Evolutionary conservation across 2,797 vertebrate genomes (phyloP).

Genomic region (Semotilus atromaculatus): DNA sequence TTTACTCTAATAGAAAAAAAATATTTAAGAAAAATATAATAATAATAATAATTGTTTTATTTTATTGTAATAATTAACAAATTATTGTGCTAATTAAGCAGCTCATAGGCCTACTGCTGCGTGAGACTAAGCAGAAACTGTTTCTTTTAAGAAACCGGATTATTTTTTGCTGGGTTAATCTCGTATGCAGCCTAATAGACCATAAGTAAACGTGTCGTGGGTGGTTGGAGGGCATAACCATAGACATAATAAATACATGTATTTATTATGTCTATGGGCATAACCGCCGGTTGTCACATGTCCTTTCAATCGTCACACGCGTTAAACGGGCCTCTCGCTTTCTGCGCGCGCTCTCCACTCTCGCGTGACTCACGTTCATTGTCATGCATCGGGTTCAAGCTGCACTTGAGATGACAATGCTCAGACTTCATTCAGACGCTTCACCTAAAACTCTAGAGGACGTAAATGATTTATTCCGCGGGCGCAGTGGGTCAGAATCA

Average conservation of each 20-base stretch:
- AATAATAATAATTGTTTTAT: too few relatives aligned
- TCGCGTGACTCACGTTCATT: constrained; percentile 22
- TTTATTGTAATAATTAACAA: not conserved
- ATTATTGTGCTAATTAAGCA: constrained; percentile 57
- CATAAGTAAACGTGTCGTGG: constrained; percentile 3
- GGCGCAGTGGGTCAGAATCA: constrained; percentile 54
- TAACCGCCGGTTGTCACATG: not conserved
- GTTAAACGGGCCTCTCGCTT: not conserved
- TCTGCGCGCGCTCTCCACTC: not conserved
- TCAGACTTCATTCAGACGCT: constrained; percentile 34
- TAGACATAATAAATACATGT: too few relatives aligned
- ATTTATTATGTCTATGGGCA: not conserved
- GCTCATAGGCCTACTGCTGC: constrained; percentile 39
- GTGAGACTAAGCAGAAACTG: constrained; percentile 47
- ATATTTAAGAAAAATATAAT: not conserved
- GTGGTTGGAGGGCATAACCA: constrained; percentile 28
- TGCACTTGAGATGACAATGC: constrained; percentile 29
- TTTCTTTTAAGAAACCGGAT: not conserved
- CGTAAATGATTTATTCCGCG: constrained; percentile 66
- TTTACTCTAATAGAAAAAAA: not conserved
- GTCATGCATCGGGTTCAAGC: constrained; percentile 28
- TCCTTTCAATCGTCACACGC: not conserved
- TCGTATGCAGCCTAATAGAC: not conserved
- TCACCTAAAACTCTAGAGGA: constrained; percentile 48
- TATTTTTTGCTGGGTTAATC: constrained; percentile 8